Conservation (phyloP, 2,888 invertebrate genomes). For the Eretmocerus hayati region DNA sequence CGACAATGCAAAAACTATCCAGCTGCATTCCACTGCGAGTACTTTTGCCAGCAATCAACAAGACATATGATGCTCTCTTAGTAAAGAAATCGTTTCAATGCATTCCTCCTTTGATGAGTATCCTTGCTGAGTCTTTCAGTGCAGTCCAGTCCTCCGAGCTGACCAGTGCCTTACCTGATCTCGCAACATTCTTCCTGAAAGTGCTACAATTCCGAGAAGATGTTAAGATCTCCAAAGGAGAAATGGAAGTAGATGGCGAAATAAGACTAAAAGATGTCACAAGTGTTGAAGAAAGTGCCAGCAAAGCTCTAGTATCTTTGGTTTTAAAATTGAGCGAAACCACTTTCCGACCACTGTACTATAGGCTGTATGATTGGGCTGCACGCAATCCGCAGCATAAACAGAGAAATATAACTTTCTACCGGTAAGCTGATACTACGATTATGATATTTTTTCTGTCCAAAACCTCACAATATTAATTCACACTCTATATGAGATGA, state of each 20-base stretch:
- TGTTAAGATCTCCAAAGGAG: slow-evolving; percentile 23
- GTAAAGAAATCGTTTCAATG: slow-evolving; percentile 56
- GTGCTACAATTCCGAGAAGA: slow-evolving; percentile 63
- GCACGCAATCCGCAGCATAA: slow-evolving; percentile 56
- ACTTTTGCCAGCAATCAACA: slow-evolving; percentile 66
- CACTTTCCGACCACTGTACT: slow-evolving; percentile 81
- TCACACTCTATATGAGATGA: too few relatives aligned
- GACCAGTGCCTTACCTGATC: slow-evolving; percentile 57
- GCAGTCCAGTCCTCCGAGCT: slow-evolving; percentile 60
- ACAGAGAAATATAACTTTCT: slow-evolving; percentile 73
- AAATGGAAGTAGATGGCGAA: slow-evolving; percentile 38
- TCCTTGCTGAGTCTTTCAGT: slow-evolving; percentile 66
- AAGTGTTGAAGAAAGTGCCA: slow-evolving; percentile 64
- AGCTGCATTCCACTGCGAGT: slow-evolving; percentile 65
- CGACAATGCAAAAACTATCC: slow-evolving; percentile 63
- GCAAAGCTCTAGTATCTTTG: slow-evolving; percentile 70
- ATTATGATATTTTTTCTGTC: slow-evolving; percentile 8
- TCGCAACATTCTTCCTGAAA: slow-evolving; percentile 68
- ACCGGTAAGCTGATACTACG: slow-evolving; percentile 58
- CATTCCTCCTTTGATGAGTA: slow-evolving; percentile 65
- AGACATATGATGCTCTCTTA: slow-evolving; percentile 58
- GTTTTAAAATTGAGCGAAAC: slow-evolving; percentile 84
- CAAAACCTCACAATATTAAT: not conserved
- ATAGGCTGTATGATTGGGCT: slow-evolving; percentile 84
- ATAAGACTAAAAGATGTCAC: slow-evolving; percentile 48